Evolutionary conservation across 2,888 invertebrate genomes (phyloP).

Genomic region (Pedicia rivosa): DNA sequence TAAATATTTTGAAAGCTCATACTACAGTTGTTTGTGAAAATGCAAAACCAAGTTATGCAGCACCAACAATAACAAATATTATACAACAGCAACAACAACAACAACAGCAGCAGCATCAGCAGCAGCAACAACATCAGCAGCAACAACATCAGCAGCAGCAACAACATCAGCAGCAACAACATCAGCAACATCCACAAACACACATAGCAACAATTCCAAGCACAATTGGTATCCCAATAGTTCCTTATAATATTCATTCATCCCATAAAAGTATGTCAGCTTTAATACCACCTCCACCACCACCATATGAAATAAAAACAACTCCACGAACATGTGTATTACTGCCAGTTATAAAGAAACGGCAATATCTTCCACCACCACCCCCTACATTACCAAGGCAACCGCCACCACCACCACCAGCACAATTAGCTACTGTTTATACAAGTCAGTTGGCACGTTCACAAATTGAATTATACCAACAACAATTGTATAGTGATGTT

Average conservation of each 20-base stretch:
- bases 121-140: too few relatives aligned
- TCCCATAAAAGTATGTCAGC: constrained; percentile 44
- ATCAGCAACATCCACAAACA: too few relatives aligned
- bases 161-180: too few relatives aligned
- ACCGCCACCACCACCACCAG: constrained; percentile 44
- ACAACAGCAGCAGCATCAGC: too few relatives aligned
- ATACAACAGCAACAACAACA: background rate
- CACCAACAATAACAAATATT: constrained; percentile 24
- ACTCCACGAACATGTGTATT: constrained; percentile 36
- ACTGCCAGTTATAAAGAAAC: constrained; percentile 44
- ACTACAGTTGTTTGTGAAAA: constrained; percentile 49
- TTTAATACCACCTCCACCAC: constrained; percentile 30
- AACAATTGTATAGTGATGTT: constrained; percentile 78
- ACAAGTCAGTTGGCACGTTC: constrained; percentile 51
- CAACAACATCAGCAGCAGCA: too few relatives aligned
- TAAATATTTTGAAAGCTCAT: constrained; percentile 60
- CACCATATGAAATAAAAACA: constrained; percentile 34
- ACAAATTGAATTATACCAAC: constrained; percentile 75
- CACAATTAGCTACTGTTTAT: constrained; percentile 55
- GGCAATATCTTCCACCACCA: constrained; percentile 43
- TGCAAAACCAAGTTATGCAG: constrained; percentile 41
- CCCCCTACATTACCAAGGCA: constrained; percentile 47
- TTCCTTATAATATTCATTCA: constrained; percentile 39
- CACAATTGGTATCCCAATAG: constrained; percentile 30
- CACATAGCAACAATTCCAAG: constrained; percentile 22